Evolutionary conservation across 2,113 vertebrate genomes (phyloP), one percentile per base, ranked within the genome.

Genomic region (Tupaia chinensis): DNA sequence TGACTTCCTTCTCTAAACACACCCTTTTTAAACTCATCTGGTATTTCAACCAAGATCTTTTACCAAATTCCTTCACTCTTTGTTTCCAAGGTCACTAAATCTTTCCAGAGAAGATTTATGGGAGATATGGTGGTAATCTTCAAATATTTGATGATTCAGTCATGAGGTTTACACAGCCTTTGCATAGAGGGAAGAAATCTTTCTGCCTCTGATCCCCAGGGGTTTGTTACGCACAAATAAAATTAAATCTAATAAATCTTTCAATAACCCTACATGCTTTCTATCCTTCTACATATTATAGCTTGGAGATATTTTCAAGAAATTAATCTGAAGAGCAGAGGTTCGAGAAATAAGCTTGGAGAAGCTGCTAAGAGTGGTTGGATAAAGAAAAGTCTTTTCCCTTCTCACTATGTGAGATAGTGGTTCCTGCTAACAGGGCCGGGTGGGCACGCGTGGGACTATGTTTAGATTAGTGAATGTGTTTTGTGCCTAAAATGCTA

Each of bases 61-160:
- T 60, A 84, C 29, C 32, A 93, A 74, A 65, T 44, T 56, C 17
- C 16, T 87, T 20, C 14, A 22, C 9, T 74, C 86, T 97, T 82
- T 78, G 56, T 72, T 90, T 87, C 73, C 78, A 87, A 90, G 90
- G 61, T 77, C 90, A 88, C 70, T 89, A 92, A 87, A 80, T 81
- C 58, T 77, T 89, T 34, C 23, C 80, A 80, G 90, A 77, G 61
- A 77, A 87, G 66, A 83, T 76, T 95, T 84, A 87, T 90, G 63
- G 10, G 85, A 80, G 58, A 74, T 72, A 29, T 9, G 25, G 9
- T 32, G 68, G 20, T 63, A 66, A 83, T 68, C 54, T 89, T 81
- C 86, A 96, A 95, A 93, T 93, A 81, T 76, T 68, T 87, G 34
- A 84, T 89, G 63, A 87, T 89, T 65, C 68, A 93, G 85, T 73